A percentile compares a stretch with the other conserved stretches of the same genome.
Conservation (phyloP, 2,888 invertebrate species). For the Gymnosoma rotundatum region DNA sequence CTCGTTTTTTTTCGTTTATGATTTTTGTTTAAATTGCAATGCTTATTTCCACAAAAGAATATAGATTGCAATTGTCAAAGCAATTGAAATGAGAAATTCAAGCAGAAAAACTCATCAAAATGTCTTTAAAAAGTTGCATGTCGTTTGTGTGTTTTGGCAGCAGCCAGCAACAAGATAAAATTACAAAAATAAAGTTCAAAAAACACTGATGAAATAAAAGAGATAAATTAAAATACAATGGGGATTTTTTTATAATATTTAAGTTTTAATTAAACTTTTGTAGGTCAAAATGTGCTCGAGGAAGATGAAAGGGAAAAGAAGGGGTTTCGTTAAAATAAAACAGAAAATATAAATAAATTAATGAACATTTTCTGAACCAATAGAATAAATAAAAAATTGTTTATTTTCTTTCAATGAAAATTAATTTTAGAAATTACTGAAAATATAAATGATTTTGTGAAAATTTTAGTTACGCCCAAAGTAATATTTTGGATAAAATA, state of each 20-base stretch:
- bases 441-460: too few species aligned
- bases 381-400: too few species aligned
- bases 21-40: conserved; percentile 19
- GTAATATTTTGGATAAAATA: too few species aligned
- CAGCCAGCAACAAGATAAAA: background rate
- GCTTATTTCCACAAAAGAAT: conserved; percentile 46
- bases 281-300: background rate
- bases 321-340: background rate
- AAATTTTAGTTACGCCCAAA: too few species aligned
- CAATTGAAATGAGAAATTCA: conserved; percentile 40
- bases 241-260: conserved; percentile 17
- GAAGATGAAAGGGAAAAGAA: background rate
- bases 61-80: conserved; percentile 49
- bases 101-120: conserved; percentile 13
- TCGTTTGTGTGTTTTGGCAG: background rate
- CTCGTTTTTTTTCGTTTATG: background rate
- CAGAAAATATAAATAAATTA: too few species aligned
- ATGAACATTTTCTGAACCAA: too few species aligned
- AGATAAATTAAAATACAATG: conserved; percentile 46
- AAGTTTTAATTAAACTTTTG: conserved; percentile 43
- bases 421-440: too few species aligned
- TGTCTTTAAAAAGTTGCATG: conserved; percentile 40
- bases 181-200: background rate
- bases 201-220: background rate
- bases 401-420: too few species aligned